Conservation (phyloP, 2,797 vertebrate genomes). For the Micrastur ruficollis region DNA sequence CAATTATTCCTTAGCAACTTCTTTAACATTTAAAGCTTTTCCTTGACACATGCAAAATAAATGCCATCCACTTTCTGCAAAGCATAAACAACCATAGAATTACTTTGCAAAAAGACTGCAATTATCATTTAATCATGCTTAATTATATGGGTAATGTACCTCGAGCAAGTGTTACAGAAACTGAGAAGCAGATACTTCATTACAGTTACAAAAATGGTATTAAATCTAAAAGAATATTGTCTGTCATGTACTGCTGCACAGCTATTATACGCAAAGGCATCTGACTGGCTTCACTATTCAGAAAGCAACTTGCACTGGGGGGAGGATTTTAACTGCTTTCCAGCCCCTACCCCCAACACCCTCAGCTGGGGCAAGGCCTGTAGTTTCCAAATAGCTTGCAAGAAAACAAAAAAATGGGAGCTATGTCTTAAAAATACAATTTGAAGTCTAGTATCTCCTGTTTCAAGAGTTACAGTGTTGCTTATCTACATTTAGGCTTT, state of each 20-base stretch:
- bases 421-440: background rate
- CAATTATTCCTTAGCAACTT: conserved; percentile 41
- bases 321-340: background rate
- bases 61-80: background rate
- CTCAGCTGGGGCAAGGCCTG: background rate
- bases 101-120: conserved; percentile 40
- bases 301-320: background rate
- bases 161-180: conserved; percentile 55
- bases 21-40: conserved; percentile 30
- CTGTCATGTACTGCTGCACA: background rate
- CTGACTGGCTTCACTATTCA: background rate
- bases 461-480: background rate
- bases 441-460: background rate
- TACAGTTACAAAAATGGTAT: background rate
- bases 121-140: conserved; percentile 67
- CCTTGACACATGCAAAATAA: conserved; percentile 39
- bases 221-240: background rate
- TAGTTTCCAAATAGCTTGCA: background rate
- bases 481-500: background rate
- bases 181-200: background rate
- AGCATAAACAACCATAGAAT: conserved; percentile 53
- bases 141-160: conserved; percentile 68
- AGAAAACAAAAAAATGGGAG: background rate
- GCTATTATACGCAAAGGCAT: background rate
- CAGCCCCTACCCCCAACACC: background rate